Base-by-base conservation (phyloP, 2,113 vertebrate species). In the Epinephelus fuscoguttatus region DNA sequence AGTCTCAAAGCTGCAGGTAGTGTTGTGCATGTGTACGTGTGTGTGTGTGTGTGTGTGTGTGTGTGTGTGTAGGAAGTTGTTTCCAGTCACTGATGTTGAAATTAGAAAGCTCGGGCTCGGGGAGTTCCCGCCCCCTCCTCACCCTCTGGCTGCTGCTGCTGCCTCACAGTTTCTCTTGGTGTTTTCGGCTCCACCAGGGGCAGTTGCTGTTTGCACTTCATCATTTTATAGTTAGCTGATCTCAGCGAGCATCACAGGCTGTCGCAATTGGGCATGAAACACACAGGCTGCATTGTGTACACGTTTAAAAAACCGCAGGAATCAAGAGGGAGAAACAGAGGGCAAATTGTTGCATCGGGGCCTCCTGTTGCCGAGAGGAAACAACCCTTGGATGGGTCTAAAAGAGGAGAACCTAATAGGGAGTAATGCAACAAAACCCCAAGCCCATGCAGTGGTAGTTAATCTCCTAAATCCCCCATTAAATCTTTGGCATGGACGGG, bases 381-480 rank as follows among this genome's bases (percentile, higher is more conserved):
- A 75, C 85, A 74, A 62, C 79, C 87, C 79, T 77, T 59, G 87
- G 85, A 83, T 75, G 82, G 62, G 78, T 88, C 79, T 80, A 85
- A 85, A 86, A 81, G 78, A 88, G 76, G 83, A 84, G 88, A 81
- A 80, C 84, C 81, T 88, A 91, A 91, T 81, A 81, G 88, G 84
- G 66, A 78, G 84, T 92, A 90, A 89, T 92, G 88, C 91, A 91
- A 87, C 86, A 92, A 88, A 93, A 91, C 42, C 82, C 33, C 72
- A 27, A 82, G 80, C 80, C 75, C 86, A 81, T 79, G 85, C 91
- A 91, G 83, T 85, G 81, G 80, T 89, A 80, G 85, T 81, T 94
- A 92, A 94, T 93, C 92, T 93, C 84, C 83, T 88, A 87, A 93
- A 94, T 92, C 90, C 91, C 66, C 86, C 84, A 80, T 92, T 88